phyloP scores from a whole-genome alignment of 2,888 invertebrate genomes.

The Yponomeuta plumbellus region DNA sequence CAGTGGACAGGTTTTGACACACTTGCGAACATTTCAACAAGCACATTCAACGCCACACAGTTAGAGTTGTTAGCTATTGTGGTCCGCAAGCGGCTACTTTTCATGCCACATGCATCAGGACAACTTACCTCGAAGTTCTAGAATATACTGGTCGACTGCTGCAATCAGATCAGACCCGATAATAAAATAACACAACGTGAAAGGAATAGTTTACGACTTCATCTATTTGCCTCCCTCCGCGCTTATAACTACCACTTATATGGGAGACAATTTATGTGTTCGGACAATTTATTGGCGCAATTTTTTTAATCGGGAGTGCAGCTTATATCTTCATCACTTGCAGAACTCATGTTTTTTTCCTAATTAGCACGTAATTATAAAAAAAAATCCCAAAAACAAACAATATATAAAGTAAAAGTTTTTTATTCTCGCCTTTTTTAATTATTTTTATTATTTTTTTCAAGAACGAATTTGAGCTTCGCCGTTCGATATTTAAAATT shows the following conservation, averaged over 20 bases:
- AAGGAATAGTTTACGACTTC: not conserved
- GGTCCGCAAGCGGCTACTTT: not conserved
- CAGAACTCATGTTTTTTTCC: no score
- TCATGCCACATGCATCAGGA: conserved; percentile 2
- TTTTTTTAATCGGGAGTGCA: no score
- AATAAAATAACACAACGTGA: not conserved
- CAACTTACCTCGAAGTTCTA: not conserved
- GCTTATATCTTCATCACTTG: no score
- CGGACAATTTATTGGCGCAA: not conserved
- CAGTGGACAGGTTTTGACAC: conserved; percentile 6
- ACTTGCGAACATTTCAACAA: conserved; percentile 15
- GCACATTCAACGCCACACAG: conserved; percentile 1
- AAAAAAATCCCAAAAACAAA: no score
- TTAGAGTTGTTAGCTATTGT: not conserved
- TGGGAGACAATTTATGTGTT: not conserved
- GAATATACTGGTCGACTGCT: not conserved
- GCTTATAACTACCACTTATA: not conserved
- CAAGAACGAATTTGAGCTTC: no score
- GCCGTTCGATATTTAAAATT: no score
- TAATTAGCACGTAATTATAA: no score
- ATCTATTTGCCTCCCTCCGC: not conserved
- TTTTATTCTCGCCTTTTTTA: no score
- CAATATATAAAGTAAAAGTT: no score
- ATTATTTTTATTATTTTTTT: no score
- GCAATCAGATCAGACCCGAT: not conserved